Conservation (phyloP, 2,113 vertebrate species). For the Cygnus atratus region DNA sequence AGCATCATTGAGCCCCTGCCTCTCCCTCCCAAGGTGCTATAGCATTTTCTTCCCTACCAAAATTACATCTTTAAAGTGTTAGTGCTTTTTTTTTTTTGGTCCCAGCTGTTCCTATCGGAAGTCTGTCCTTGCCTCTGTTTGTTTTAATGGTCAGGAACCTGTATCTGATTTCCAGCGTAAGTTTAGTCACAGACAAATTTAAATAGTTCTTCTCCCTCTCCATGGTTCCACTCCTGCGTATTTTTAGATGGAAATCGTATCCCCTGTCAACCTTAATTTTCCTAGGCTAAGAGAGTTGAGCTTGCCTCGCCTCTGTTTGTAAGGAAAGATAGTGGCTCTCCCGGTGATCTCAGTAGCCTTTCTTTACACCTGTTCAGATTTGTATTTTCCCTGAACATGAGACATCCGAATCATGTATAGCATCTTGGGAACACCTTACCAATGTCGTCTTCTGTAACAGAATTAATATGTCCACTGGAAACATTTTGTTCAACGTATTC, state of each 20-base stretch:
- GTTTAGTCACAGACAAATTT: constrained; percentile 38
- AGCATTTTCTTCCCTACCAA: neutral
- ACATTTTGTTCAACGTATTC: neutral
- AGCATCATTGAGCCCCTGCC: accelerated
- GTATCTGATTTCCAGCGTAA: constrained; percentile 37
- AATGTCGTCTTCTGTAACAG: neutral
- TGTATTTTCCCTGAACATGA: neutral
- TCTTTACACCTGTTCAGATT: neutral
- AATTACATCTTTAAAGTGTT: neutral
- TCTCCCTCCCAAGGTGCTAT: neutral
- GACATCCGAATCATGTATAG: neutral
- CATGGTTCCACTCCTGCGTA: neutral
- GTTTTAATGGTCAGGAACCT: constrained; percentile 1
- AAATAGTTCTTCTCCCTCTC: constrained; percentile 33
- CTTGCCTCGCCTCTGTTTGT: neutral
- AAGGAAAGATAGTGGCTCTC: neutral
- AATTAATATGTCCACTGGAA: constrained; percentile 7
- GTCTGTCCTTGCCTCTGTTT: neutral
- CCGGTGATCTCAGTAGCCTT: neutral
- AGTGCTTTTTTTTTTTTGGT: neutral
- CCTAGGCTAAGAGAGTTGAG: neutral
- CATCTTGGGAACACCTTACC: neutral
- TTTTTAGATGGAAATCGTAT: constrained; percentile 60
- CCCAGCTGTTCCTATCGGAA: neutral
- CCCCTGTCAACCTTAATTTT: neutral